Base-by-base conservation (phyloP, 2,888 invertebrate species). In the Machimus rusticus region DNA sequence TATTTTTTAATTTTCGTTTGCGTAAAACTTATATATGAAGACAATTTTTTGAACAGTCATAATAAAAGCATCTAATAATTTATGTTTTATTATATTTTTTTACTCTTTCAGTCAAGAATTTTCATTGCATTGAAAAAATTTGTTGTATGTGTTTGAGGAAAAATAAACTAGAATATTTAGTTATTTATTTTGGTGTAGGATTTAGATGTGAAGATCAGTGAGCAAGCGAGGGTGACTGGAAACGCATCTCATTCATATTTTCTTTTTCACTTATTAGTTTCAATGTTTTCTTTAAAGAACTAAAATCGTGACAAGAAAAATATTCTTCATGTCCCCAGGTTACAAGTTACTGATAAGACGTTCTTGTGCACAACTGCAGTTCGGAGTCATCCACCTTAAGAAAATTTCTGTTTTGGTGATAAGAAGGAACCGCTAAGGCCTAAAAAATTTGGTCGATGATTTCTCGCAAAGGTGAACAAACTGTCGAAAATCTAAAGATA, bases 361-460 rank as follows among this genome's bases (percentile, higher is more conserved):
- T 66, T 12, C 28, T 66, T 66, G 8, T 81, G 51, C 51, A 51
- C 81, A 81, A 51, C 28, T 81, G 81, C 51, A 55, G 16, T 55
- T 55, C 8, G 14, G 23, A 51, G 81, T 81, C 81, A 81, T 81
- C 81, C 81, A 81, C 81, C 81, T 81, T 51, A 81, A 46, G 23
- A 46, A 31, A 81, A 81, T 81, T 51, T 55, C 12, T 55, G 34
- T 31, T 51, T 19, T 46, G 28, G 2, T 81, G 81, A 81, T 81
- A 81, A 81, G 81, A 23, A 81, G n/a, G 78, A 81, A 81, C 81
- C 81, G 81, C 81, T 81, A 81, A 34, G 31, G 14, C 46, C 19
- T 19, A 19, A 79, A 79, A 77, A 19, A 46, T 34, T 76, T 81
- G 81, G 14, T 78, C 39, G 39, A 78, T 78, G n/a, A 43, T 43